Evolutionary conservation across 2,888 invertebrate genomes (phyloP).

Genomic region (Byasa hedistus): DNA sequence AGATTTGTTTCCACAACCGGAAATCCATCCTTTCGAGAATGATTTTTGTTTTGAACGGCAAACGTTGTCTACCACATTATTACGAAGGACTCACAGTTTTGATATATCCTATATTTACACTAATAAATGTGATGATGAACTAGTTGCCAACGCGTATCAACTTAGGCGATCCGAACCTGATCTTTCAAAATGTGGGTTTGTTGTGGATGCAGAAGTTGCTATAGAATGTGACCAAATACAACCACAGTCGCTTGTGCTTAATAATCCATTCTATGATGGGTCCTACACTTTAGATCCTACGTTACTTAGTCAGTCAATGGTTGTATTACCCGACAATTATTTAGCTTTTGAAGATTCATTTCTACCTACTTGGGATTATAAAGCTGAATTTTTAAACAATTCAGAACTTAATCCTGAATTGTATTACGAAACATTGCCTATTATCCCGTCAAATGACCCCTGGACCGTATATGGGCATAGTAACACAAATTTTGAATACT

Average conservation of each 20-base stretch:
- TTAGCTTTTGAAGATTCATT: constrained; percentile 77
- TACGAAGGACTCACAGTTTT: constrained; percentile 71
- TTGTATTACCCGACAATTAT: constrained; percentile 73
- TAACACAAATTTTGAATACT: constrained; percentile 63
- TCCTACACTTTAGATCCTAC: constrained; percentile 61
- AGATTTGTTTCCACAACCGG: constrained; percentile 50
- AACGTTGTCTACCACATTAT: constrained; percentile 49
- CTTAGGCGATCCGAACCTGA: constrained; percentile 71
- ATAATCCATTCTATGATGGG: constrained; percentile 76
- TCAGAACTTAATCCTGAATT: constrained; percentile 56
- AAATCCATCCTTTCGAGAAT: constrained; percentile 47
- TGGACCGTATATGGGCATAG: constrained; percentile 66
- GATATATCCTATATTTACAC: constrained; percentile 67
- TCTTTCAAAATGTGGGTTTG: constrained; percentile 67
- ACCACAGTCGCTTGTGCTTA: constrained; percentile 66
- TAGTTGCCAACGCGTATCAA: constrained; percentile 49
- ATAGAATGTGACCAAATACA: constrained; percentile 57
- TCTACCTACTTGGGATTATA: constrained; percentile 71
- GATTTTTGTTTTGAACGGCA: constrained; percentile 46
- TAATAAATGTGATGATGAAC: constrained; percentile 49
- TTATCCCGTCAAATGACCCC: constrained; percentile 69
- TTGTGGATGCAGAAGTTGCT: constrained; percentile 65
- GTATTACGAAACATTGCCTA: constrained; percentile 65
- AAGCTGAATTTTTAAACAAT: constrained; percentile 58
- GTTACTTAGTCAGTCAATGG: constrained; percentile 57